Base-by-base conservation (phyloP, 1,140 invertebrate genomes). In the Drosophila pectinifera region DNA sequence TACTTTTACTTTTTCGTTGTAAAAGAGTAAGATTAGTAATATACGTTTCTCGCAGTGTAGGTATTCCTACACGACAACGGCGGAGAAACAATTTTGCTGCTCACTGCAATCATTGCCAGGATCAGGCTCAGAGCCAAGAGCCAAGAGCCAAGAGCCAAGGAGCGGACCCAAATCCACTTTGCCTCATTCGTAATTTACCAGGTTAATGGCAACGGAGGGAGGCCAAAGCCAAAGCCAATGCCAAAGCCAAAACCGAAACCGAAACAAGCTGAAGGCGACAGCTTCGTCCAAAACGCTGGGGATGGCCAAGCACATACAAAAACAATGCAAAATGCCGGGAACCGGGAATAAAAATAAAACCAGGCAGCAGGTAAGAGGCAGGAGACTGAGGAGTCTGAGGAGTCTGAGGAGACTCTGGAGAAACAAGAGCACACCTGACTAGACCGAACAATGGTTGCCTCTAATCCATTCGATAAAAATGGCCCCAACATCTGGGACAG, bases 111-210 rank as follows among this genome's bases (percentile, higher is more conserved):
- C 80, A 82, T 82, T 82, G 80, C 79, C 80, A 82, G 80, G 80
- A 83, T 83, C 79, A 75, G 64, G 63, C 70, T 59, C 39, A 41
- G 34, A 42, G 36, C 13, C 38, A 43, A 56, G 28, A 74, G 51
- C 46, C 53, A 31, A 42, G 67, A 54, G 54, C 26, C 28, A 20
- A 31, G 42, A 20, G 31, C 18, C 41, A 31, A 31, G 22, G 73
- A 68, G 56, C 43, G 41, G 73, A 73, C 79, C 58, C 64, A 74
- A 83, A 83, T 83, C 80, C 80, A 83, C 80, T 83, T 83, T 83
- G 79, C 73, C 80, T 82, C 70, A 83, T 82, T 82, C 74, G 79
- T 82, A 83, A 83, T 83, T 81, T 83, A 83, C 74, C 80, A 83
- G 80, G 79, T 82, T 82, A 82, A 82, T 83, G 80, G 80, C 73